Evolutionary conservation across 1,140 invertebrate species (phyloP), one percentile per base, ranked within the genome.

Genomic region (Cotesia vestalis): DNA sequence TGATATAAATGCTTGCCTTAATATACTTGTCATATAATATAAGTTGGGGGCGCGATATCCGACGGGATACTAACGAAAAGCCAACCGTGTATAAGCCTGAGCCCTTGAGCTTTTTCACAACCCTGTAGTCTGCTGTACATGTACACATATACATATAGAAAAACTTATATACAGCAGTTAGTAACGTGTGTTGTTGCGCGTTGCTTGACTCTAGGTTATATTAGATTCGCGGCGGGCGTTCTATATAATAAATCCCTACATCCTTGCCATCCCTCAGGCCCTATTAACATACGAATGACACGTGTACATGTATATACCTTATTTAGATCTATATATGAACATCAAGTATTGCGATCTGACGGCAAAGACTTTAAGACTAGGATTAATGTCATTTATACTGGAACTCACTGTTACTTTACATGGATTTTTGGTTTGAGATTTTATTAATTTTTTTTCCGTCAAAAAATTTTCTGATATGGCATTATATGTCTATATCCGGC

Each of bases 1-100:
- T 76, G 75, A 76, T 76, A 76, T 76, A 76, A 76, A 76, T 69
- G 75, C 72, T 55, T 51, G 72, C 69, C 72, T 73, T 73, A 76
- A 76, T 76, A 76, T 76, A 76, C 75, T 73, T 76, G 75, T 76
- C 75, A 76, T 76, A 76, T 46, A 46, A 46, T 46, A 46, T 63
- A 27, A 11, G 27, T 40, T 53, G 17, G 51, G 70, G 63, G 64
- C 46, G 20, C 27, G 53, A 68, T 46, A 71, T 71, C 66, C 69
- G 66, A 57, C 35, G 59, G 60, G 9, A 46, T 61, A 61, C 61
- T 35, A 53, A 46, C 40, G 40, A 67, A 72, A 72, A 46, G 55
- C 40, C 34, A 34, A 46, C 57, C 35, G 34, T 53, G 64, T 59
- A 38, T 72, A 40, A 66, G 70, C 35, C 17, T 67, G 66, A 67